phyloP scores from a whole-genome alignment of 35 echinoderm and acorn worm species.

The Strongylocentrotus purpuratus region DNA sequence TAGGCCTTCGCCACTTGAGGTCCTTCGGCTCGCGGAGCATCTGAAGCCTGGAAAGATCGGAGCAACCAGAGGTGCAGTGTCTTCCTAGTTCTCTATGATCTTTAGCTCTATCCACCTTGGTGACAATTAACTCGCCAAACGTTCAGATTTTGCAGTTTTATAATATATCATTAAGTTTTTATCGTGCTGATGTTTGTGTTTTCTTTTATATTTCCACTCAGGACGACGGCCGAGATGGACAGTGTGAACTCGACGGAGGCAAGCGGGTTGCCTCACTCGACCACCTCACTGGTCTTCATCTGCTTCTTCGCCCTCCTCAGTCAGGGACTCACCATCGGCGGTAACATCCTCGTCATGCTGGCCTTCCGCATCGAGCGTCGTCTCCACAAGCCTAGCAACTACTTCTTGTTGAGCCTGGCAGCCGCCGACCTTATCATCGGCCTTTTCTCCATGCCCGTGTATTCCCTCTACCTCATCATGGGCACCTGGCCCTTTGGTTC shows the following conservation, averaged over 20 bases:
- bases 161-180: too few relatives aligned
- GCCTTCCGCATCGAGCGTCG: constrained; percentile 93
- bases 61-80: too few relatives aligned
- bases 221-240: neutral
- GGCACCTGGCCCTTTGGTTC: constrained; percentile 85
- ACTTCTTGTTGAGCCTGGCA: constrained; percentile 96
- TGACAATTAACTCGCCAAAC: too few relatives aligned
- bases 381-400: constrained; percentile 96
- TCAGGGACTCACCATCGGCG: constrained; percentile 88
- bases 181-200: neutral
- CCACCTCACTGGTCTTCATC: constrained; percentile 72
- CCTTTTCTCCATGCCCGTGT: constrained; percentile 95
- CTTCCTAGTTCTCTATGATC: too few relatives aligned
- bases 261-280: constrained; percentile 57
- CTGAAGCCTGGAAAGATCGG: too few relatives aligned
- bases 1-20: too few relatives aligned
- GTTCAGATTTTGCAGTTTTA: too few relatives aligned
- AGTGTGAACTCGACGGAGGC: constrained; percentile 22
- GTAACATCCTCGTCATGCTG: constrained; percentile 91
- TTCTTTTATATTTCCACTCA: neutral
- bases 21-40: too few relatives aligned
- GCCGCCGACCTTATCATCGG: constrained; percentile 97
- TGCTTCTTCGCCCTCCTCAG: constrained; percentile 79
- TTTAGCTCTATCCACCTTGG: too few relatives aligned
- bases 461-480: constrained; percentile 92